These are phyloP conservation scores for Urocyon cinereoargenteus DNA, from an alignment of 2,797 vertebrate genomes.

Conservation along the genomic window DNA sequence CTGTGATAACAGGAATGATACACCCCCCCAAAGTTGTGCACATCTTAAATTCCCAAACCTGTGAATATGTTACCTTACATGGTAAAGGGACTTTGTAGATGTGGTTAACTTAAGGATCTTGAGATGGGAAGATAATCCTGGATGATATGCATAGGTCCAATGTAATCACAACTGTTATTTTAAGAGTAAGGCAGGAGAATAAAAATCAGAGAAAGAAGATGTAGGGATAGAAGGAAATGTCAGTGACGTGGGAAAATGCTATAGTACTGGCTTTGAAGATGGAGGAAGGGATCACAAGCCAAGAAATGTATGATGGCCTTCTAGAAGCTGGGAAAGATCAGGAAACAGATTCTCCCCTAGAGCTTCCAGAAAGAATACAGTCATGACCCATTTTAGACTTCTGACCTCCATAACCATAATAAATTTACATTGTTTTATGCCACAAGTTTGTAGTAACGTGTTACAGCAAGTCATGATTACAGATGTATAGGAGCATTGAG, in stretches of 20 bases:
- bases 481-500: not conserved
- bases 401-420: not conserved
- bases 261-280: not conserved
- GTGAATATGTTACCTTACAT: not conserved
- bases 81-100: not conserved
- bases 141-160: not conserved
- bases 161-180: not conserved
- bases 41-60: not conserved
- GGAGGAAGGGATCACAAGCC: not conserved
- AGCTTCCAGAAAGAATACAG: not conserved
- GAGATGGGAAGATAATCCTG: not conserved
- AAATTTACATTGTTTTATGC: not conserved
- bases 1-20: not conserved
- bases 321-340: not conserved
- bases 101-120: not conserved
- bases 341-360: not conserved
- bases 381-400: not conserved
- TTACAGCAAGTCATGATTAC: not conserved
- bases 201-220: not conserved
- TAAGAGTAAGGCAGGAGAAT: not conserved
- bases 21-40: not conserved
- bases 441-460: not conserved
- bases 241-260: not conserved
- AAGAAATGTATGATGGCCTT: not conserved
- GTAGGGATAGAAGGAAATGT: not conserved